These are phyloP conservation scores for Petromus typicus DNA, from an alignment of 2,113 vertebrate species.

Conservation along the genomic window DNA sequence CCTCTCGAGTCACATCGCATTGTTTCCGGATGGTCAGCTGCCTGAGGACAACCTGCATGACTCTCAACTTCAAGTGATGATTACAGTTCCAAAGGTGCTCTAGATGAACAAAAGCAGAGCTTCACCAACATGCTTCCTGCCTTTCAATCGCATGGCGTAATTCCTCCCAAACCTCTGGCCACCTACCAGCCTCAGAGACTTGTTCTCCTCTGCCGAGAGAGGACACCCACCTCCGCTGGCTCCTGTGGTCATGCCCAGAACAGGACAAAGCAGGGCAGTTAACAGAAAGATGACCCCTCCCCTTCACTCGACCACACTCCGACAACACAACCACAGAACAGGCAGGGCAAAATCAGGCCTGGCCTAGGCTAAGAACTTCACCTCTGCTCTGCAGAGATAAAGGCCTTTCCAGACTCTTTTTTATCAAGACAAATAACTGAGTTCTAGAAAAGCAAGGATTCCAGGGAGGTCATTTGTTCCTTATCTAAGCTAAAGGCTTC, in stretches of 20 bases:
- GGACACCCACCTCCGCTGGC: neutral
- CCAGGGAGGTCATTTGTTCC: neutral
- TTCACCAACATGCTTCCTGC: slow-evolving; percentile 12
- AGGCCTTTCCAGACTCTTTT: neutral
- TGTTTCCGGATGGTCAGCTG: neutral
- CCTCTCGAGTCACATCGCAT: no score
- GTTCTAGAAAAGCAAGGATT: slow-evolving; percentile 28
- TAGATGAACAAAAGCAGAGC: neutral
- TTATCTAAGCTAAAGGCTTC: slow-evolving; percentile 2
- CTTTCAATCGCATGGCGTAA: slow-evolving; percentile 16
- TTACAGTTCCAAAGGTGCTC: neutral
- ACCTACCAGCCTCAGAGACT: neutral
- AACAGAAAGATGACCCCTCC: neutral
- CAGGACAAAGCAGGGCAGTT: neutral
- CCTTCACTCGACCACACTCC: neutral
- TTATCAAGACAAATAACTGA: neutral
- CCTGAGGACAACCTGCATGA: neutral
- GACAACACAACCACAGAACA: neutral
- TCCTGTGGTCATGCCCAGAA: neutral
- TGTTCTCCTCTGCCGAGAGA: neutral
- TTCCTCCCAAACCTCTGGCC: neutral
- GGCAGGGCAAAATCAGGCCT: neutral
- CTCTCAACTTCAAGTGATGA: neutral
- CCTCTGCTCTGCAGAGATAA: neutral
- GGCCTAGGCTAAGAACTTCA: neutral